Evolutionary conservation across 2,888 invertebrate species (phyloP).

Genomic region (Thereva unica): DNA sequence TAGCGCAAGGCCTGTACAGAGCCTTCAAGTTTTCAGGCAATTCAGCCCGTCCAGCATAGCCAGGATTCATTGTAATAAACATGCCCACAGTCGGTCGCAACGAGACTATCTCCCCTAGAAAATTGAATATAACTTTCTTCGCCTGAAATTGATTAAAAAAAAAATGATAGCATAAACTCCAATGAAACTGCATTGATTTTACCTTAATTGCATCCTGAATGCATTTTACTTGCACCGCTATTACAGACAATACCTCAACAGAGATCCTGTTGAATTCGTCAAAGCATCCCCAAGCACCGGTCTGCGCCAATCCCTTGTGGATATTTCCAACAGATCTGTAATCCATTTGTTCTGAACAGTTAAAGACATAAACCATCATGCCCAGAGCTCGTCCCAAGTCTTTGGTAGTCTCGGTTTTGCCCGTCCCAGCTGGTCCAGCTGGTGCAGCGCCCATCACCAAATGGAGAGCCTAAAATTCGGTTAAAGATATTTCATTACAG

Average conservation of each 20-base stretch:
- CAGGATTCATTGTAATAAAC: conserved; percentile 97
- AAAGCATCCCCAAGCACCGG: conserved; percentile 94
- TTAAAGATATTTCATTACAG: background rate
- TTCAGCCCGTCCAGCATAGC: conserved; percentile 90
- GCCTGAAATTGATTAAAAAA: conserved; percentile 49
- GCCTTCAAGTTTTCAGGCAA: conserved; percentile 81
- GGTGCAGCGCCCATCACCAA: conserved; percentile 97
- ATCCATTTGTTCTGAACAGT: conserved; percentile 97
- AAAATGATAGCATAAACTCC: conserved; percentile 1
- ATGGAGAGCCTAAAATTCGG: conserved; percentile 71
- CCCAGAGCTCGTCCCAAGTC: conserved; percentile 92
- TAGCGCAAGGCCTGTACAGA: conserved; percentile 86
- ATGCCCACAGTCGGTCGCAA: conserved; percentile 81
- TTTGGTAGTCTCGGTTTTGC: conserved; percentile 96
- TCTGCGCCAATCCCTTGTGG: conserved; percentile 74
- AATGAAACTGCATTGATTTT: background rate
- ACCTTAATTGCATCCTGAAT: conserved; percentile 84
- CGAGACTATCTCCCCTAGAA: conserved; percentile 80
- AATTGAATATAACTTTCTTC: conserved; percentile 78
- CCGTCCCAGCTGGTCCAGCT: conserved; percentile 69
- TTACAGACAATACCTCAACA: conserved; percentile 92
- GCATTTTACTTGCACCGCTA: conserved; percentile 89
- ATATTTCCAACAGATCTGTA: conserved; percentile 94
- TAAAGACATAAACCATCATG: conserved; percentile 97
- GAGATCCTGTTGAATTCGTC: conserved; percentile 96